phyloP scores from a whole-genome alignment of 2,113 vertebrate species.

The Phalacrocorax carbo region DNA sequence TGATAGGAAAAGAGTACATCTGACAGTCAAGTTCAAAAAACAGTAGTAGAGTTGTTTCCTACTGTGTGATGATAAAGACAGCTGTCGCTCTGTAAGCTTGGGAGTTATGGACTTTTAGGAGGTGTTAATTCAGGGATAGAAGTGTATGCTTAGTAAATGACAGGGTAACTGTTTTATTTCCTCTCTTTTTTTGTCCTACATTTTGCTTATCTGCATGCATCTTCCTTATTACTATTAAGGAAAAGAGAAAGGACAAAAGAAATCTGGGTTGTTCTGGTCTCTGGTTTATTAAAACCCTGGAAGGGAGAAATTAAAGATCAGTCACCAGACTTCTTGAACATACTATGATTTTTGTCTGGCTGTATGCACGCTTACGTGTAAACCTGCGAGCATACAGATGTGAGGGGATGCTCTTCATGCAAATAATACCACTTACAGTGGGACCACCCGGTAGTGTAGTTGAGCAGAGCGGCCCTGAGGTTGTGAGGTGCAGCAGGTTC shows the following conservation, averaged over 20 bases:
- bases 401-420: background rate
- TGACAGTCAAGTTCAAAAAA: background rate
- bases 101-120: fast-evolving
- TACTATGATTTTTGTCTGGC: background rate
- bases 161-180: background rate
- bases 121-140: background rate
- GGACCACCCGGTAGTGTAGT: background rate
- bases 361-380: fast-evolving
- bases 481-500: background rate
- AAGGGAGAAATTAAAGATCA: background rate
- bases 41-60: background rate
- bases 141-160: background rate
- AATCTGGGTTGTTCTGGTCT: background rate
- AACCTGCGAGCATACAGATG: background rate
- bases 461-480: background rate
- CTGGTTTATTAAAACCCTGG: background rate
- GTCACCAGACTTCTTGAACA: background rate
- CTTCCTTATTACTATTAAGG: background rate
- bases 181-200: background rate
- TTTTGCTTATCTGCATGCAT: background rate
- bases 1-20: background rate
- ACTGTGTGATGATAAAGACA: background rate
- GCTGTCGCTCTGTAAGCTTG: background rate
- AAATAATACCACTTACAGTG: no score
- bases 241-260: background rate